Conservation (phyloP, 2,113 vertebrate species). For the Ophiodon elongatus region DNA sequence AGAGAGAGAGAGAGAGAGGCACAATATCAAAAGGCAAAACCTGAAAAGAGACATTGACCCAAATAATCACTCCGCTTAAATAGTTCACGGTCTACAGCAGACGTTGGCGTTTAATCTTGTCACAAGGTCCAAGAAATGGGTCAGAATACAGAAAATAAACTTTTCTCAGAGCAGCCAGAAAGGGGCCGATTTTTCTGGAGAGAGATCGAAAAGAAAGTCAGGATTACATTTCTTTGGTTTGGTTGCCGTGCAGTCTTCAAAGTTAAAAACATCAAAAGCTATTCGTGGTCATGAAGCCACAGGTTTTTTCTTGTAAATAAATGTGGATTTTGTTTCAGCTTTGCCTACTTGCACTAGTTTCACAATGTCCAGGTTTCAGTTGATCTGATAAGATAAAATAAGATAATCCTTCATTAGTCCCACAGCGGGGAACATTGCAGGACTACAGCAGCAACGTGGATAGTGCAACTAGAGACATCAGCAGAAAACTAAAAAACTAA, state of each 20-base stretch:
- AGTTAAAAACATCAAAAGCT: conserved; percentile 1
- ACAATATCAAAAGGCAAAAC: conserved; percentile 27
- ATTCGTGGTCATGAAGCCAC: not conserved
- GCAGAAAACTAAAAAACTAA: too few species aligned
- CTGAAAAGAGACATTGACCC: conserved; percentile 45
- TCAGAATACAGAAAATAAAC: conserved; percentile 45
- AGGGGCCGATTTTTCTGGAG: not conserved
- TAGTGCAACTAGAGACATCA: too few species aligned
- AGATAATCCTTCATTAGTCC: too few species aligned
- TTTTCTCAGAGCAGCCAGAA: not conserved
- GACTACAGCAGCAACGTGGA: too few species aligned
- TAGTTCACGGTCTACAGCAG: conserved; percentile 37
- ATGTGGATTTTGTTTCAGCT: not conserved
- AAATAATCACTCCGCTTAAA: conserved; percentile 40
- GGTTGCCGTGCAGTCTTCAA: not conserved
- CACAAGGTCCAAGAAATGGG: conserved; percentile 58
- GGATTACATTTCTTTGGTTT: conserved; percentile 16
- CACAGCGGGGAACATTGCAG: too few species aligned
- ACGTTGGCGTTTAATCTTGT: conserved; percentile 62
- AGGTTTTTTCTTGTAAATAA: not conserved
- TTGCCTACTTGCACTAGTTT: not conserved
- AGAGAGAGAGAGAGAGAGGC: not conserved
- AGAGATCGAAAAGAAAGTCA: not conserved
- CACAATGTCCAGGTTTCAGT: not conserved
- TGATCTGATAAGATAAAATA: not conserved